Conservation (phyloP, 2,113 vertebrate genomes). For the Grantiella picta region DNA sequence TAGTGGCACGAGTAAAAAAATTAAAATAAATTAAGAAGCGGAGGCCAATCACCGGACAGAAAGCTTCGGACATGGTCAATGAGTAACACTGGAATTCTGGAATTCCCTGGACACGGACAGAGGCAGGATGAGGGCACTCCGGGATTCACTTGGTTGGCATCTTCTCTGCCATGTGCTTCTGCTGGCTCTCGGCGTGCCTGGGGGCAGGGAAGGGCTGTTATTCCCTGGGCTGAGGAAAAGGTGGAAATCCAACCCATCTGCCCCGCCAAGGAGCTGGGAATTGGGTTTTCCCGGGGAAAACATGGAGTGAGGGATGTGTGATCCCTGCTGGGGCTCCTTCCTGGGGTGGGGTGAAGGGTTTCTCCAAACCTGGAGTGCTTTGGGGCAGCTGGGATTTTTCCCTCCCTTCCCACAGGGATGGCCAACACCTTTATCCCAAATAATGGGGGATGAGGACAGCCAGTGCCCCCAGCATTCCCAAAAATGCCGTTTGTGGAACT, state of each 20-base stretch:
- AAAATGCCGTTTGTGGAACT: not conserved
- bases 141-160: constrained; percentile 88
- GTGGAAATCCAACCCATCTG: accelerated
- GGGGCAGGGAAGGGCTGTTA: not conserved
- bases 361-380: accelerated
- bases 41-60: constrained; percentile 93
- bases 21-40: constrained; percentile 93
- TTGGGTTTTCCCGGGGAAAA: not conserved
- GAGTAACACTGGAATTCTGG: constrained; percentile 83
- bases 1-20: constrained; percentile 91
- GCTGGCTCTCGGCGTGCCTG: constrained; percentile 97
- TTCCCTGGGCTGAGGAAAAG: accelerated
- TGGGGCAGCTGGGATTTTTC: not conserved
- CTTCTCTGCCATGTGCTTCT: constrained; percentile 98
- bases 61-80: constrained; percentile 90
- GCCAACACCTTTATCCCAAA: accelerated
- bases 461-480: not conserved
- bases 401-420: not conserved
- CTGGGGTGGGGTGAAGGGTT: too few species aligned
- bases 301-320: accelerated
- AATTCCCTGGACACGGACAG: constrained; percentile 79
- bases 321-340: not conserved
- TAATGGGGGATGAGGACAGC: too few species aligned
- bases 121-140: constrained; percentile 78
- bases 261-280: accelerated